Evolutionary conservation across 2,888 invertebrate genomes (phyloP).

Genomic region (Agrotis segetum): DNA sequence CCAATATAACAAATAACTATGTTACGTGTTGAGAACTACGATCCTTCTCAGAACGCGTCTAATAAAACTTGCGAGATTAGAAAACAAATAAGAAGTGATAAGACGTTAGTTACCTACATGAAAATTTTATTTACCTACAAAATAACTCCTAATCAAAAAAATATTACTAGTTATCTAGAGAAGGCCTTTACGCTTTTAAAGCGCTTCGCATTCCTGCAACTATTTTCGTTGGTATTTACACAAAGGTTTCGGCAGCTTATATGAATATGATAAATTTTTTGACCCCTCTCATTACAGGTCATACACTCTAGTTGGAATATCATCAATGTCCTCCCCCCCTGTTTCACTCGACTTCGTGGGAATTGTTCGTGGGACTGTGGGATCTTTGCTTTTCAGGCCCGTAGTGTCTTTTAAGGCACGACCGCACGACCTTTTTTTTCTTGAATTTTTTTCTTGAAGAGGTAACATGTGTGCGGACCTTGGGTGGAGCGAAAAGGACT

Average conservation of each 20-base stretch:
- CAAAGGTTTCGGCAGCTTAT: background rate
- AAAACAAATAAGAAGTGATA: conserved; percentile 19
- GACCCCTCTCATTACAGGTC: background rate
- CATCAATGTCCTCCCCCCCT: no score
- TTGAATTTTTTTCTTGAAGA: no score
- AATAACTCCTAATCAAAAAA: background rate
- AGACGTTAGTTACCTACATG: background rate
- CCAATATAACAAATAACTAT: conserved; percentile 23
- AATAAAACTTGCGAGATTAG: conserved; percentile 8
- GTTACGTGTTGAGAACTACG: conserved; percentile 10
- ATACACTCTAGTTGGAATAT: no score
- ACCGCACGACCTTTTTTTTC: no score
- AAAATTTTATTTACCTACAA: background rate
- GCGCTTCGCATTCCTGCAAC: background rate
- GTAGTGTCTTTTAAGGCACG: no score
- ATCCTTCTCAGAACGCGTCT: background rate
- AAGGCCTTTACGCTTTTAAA: background rate
- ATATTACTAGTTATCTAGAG: background rate
- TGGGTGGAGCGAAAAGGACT: no score
- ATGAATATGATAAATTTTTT: background rate
- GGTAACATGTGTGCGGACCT: no score
- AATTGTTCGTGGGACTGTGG: no score
- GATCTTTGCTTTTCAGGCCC: no score
- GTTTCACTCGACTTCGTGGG: no score
- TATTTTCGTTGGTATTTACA: background rate